A percentile compares a stretch with the other conserved stretches of the same genome.
phyloP scores from a whole-genome alignment of 2,113 vertebrate genomes.

The Tetraodon nigroviridis region DNA sequence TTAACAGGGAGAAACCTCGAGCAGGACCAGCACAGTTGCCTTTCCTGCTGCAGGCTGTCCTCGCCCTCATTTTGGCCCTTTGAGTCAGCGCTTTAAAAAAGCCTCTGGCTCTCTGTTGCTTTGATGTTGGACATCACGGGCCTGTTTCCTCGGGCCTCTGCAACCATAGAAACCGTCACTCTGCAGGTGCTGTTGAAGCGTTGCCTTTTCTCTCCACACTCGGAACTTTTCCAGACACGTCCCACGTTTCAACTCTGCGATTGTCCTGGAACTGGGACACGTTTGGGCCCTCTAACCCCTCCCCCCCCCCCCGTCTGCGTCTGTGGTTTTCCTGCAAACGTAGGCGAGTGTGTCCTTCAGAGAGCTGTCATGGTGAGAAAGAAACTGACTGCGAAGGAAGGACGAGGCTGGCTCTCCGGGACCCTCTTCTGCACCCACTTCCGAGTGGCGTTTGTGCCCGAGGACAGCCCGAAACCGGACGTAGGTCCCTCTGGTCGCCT shows the following conservation, averaged over 20 bases:
- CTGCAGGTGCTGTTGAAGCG: conserved; percentile 11
- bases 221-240: too few species aligned
- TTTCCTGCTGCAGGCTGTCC: too few species aligned
- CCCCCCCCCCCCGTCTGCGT: not conserved
- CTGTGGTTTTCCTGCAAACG: not conserved
- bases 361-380: conserved; percentile 75
- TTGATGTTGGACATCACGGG: conserved; percentile 33
- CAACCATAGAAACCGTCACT: conserved; percentile 61
- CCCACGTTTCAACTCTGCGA: too few species aligned
- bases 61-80: too few species aligned
- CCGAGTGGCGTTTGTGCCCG: conserved; percentile 82
- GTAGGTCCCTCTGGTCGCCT: conserved; percentile 52
- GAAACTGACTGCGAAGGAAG: conserved; percentile 73
- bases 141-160: conserved; percentile 40
- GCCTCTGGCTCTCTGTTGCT: not conserved
- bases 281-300: not conserved
- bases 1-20: too few species aligned
- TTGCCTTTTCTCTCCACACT: conserved; percentile 6
- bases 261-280: too few species aligned
- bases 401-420: conserved; percentile 77
- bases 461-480: conserved; percentile 70
- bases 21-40: too few species aligned
- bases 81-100: too few species aligned
- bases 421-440: conserved; percentile 86
- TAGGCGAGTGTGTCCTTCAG: conserved; percentile 76